phyloP scores from a whole-genome alignment of 2,113 vertebrate species.

The Cricetomys ansorgei region DNA sequence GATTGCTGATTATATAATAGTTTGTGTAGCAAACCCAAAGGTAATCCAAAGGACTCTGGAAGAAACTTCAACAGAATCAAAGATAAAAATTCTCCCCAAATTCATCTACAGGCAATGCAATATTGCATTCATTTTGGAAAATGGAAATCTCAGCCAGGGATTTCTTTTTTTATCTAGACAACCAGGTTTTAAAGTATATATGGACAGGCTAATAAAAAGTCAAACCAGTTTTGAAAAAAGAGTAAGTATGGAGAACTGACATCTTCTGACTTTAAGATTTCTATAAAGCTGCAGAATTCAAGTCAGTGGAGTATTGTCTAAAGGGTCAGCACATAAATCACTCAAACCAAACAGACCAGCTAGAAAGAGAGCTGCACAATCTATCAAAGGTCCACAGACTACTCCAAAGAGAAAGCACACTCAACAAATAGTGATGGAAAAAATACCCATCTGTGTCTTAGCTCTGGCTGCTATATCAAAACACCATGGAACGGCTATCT shows the following conservation, averaged over 20 bases:
- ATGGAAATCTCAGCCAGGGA: background rate
- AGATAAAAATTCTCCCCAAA: background rate
- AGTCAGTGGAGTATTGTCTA: background rate
- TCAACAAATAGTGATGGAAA: background rate
- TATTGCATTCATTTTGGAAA: background rate
- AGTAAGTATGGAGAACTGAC: background rate
- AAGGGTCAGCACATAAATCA: background rate
- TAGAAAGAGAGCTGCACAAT: background rate
- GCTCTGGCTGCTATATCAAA: background rate
- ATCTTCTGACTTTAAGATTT: background rate
- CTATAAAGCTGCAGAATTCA: background rate
- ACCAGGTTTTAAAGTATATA: background rate
- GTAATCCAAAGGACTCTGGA: background rate
- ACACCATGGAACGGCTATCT: too few species aligned
- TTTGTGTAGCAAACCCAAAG: background rate
- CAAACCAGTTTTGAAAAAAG: background rate
- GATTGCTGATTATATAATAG: background rate
- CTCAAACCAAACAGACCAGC: background rate
- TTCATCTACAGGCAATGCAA: background rate
- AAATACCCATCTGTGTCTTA: background rate
- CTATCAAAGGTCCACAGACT: background rate
- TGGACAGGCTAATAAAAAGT: background rate
- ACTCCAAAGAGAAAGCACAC: background rate
- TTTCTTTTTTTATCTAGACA: background rate
- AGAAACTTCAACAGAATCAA: background rate